Base-by-base conservation (phyloP, 2,113 vertebrate genomes). In the Apistogramma diplotaenia region DNA sequence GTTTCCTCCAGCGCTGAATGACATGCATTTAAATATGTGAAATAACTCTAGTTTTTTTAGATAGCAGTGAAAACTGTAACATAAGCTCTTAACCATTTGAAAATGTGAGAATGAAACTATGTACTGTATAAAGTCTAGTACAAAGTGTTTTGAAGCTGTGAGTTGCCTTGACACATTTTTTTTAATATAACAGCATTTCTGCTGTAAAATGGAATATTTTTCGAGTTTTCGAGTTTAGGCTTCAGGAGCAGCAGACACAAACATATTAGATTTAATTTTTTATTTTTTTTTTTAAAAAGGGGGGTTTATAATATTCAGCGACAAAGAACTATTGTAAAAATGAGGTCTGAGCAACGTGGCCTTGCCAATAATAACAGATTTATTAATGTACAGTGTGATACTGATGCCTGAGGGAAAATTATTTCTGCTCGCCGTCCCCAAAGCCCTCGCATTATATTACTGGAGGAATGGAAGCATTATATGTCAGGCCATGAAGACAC, bases 331-430 rank as follows among this genome's bases (percentile, higher is more conserved):
- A 76, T 71, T 83, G 71, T 53, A 80, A 84, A 89, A 85, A 74
- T 70, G 56, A 87, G 72, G 23, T 78, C 76, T 85, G 72, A 74
- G 79, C 25, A 81, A 79, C 76, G 31, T 62, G 29, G 67, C 61
- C 56, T 79, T 62, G 51, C 59, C 78, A 75, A 80, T 81, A 87
- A 82, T 70, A 89, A 81, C 10, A 9, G 35, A 33, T 80, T 85
- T 85, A 85, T 80, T 79, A 84, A 78, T 75, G 58, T 86, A 83
- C 75, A 67, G 46, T 31, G 25, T 59, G 78, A 82, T 71, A 37
- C 72, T 77, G 71, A 76, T n/a, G 88, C 83, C 85, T 51, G 60
- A 74, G 77, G 89, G 76, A 8, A 67, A 78, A 79, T 79, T 77
- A 33, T 76, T 83, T 57, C 59, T 78, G 18, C 46, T 46, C 53